A percentile compares a stretch with the other conserved stretches of the same genome.
Conservation (phyloP, 2,797 vertebrate genomes). For the Poeciliopsis gracilis region DNA sequence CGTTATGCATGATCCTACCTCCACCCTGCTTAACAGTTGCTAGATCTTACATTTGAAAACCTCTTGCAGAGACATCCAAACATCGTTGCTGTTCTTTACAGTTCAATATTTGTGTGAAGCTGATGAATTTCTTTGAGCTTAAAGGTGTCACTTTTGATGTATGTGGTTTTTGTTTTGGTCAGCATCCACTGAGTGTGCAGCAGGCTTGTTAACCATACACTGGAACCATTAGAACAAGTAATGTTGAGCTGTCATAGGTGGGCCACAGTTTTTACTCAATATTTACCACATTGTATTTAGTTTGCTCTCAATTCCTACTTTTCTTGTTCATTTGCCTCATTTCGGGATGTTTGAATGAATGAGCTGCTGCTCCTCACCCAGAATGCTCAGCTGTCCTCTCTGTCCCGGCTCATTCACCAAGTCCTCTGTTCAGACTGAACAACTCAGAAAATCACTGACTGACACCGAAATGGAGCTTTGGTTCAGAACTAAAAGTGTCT, state of each 20-base stretch:
- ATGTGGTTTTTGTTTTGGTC: neutral
- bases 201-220: neutral
- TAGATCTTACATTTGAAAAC: no score
- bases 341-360: conserved; percentile 11
- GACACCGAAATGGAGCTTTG: conserved; percentile 52
- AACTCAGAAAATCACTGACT: conserved; percentile 27
- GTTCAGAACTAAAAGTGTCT: neutral
- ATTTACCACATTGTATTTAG: neutral
- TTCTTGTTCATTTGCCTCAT: neutral
- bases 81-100: no score
- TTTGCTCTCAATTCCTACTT: neutral
- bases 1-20: no score
- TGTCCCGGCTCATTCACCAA: conserved; percentile 54
- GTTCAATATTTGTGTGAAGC: no score
- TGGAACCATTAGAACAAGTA: neutral
- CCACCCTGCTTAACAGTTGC: no score
- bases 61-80: no score
- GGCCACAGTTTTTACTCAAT: neutral
- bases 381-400: conserved; percentile 63
- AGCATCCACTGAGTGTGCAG: neutral
- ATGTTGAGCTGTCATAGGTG: neutral
- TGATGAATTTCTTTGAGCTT: neutral
- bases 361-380: conserved; percentile 10
- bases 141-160: neutral
- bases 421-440: conserved; percentile 48